phyloP scores from a whole-genome alignment of 2,113 vertebrate species.

The Entosphenus tridentatus region DNA sequence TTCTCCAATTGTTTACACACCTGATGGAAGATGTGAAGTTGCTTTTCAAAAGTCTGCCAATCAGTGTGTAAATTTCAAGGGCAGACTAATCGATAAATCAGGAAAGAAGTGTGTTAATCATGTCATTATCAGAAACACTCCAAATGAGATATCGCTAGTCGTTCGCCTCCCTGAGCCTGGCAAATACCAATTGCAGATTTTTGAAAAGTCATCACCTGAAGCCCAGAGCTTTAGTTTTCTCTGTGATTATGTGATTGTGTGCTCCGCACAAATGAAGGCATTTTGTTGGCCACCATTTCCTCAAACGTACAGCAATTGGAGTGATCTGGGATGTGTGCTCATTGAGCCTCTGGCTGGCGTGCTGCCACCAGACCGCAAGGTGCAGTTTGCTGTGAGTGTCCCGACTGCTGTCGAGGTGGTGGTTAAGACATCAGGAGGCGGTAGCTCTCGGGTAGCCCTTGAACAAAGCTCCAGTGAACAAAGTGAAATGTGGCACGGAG shows the following conservation, averaged over 20 bases:
- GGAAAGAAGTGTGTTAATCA: constrained; percentile 11
- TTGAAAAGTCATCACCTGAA: constrained; percentile 15
- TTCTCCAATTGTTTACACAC: constrained; percentile 22
- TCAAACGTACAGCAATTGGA: constrained; percentile 24
- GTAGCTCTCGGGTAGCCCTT: constrained; percentile 16
- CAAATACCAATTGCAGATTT: constrained; percentile 27
- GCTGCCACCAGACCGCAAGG: constrained; percentile 24
- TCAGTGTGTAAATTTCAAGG: constrained; percentile 13
- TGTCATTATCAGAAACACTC: constrained; percentile 28
- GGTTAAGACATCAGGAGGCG: constrained; percentile 9
- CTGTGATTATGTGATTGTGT: constrained; percentile 32
- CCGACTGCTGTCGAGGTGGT: constrained; percentile 23
- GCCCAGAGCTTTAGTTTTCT: constrained; percentile 20
- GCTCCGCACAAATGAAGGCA: constrained; percentile 14
- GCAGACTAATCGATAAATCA: constrained; percentile 15
- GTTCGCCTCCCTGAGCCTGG: constrained; percentile 19
- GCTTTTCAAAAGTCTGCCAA: constrained; percentile 20
- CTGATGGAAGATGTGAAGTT: constrained; percentile 34
- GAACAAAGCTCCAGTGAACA: constrained; percentile 23
- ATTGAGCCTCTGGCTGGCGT: constrained; percentile 34
- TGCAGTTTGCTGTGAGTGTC: constrained; percentile 30
- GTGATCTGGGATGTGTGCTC: constrained; percentile 26
- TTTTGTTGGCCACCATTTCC: constrained; percentile 25
- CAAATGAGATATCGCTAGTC: constrained; percentile 28
- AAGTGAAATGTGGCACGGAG: constrained; percentile 33